Evolutionary conservation across 2,797 vertebrate species (phyloP).

Genomic region (Thripadectes ignobilis): DNA sequence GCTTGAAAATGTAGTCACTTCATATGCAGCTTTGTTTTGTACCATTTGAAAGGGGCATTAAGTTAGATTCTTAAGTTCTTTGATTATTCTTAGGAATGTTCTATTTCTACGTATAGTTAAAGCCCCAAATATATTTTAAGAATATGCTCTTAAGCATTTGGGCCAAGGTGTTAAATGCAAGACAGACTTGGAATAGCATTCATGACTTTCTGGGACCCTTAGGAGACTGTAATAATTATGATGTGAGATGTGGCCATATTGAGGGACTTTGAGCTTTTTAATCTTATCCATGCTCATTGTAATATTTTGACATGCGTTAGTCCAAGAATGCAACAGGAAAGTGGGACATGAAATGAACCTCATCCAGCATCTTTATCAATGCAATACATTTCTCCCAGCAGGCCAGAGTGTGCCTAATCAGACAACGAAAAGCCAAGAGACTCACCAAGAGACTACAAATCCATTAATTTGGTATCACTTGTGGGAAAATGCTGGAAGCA

Average conservation of each 20-base stretch:
- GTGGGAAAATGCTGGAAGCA: constrained; percentile 66
- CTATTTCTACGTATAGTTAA: background rate
- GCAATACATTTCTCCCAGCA: constrained; percentile 41
- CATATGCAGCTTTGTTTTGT: background rate
- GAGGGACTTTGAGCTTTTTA: constrained; percentile 35
- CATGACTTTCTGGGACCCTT: background rate
- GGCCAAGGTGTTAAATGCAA: background rate
- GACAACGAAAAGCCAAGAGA: constrained; percentile 50
- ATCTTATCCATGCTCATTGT: background rate
- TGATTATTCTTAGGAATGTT: background rate
- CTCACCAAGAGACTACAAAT: constrained; percentile 62
- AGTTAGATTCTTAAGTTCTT: background rate
- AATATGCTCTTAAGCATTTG: background rate
- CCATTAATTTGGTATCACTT: constrained; percentile 67
- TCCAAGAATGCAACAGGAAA: constrained; percentile 18
- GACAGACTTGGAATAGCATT: background rate
- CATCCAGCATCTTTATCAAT: constrained; percentile 60
- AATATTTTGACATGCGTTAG: constrained; percentile 14
- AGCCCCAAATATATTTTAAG: background rate
- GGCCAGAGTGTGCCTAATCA: constrained; percentile 47
- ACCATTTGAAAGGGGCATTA: background rate
- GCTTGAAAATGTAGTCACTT: background rate
- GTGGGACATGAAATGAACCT: constrained; percentile 50
- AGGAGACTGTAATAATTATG: constrained; percentile 27
- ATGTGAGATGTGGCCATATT: background rate